Base-by-base conservation (phyloP, 23 tunicate genomes). In the Pegea sp. region DNA sequence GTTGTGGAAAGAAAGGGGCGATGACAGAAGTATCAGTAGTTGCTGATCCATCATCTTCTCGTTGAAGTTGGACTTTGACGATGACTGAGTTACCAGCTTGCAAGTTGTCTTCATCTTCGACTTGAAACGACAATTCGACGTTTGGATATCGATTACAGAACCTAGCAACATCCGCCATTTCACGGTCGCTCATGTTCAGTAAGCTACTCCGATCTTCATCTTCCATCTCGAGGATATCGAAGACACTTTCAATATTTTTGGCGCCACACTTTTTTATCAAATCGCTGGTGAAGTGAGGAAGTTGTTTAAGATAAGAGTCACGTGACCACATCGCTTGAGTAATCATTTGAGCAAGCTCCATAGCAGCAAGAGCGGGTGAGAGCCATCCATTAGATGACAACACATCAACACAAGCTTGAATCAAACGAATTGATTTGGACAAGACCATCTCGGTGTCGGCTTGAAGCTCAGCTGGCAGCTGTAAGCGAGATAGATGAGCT, bases 261-360 rank as follows among this genome's bases (percentile, higher is more conserved):
- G 66, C 76, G 3, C 70, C 34, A 59, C 98, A 89, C 63, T 73
- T 57, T 60, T 66, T 89, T 44, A 89, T 77, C 46, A 89, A 33
- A 28, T 66, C 91, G 25, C 71, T 31, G 5, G 67, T 63, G 49
- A 89, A 89, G 54, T 89, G 98, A 16, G 98, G 98, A 34, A 89
- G 69, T 31, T 89, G 98, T 43, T 77, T 77, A 4, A 89, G 59
- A 58, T 89, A 89, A 5, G 98, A 89, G 56, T 89, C 98, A 29
- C 75, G 61, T 61, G 76, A 72, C 98, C 98, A 89, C 90, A 77
- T 77, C 5, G 90, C 98, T 53, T 89, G 98, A 20, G 98, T 89
- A 1, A 89, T 76, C 90, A 76, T 89, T 30, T 89, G 98, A 3
- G 98, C 90, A 28, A 89, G 67, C 62, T 89, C 98, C 98, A 89